Conservation (phyloP, 2,888 invertebrate species). For the Macaria notata region DNA sequence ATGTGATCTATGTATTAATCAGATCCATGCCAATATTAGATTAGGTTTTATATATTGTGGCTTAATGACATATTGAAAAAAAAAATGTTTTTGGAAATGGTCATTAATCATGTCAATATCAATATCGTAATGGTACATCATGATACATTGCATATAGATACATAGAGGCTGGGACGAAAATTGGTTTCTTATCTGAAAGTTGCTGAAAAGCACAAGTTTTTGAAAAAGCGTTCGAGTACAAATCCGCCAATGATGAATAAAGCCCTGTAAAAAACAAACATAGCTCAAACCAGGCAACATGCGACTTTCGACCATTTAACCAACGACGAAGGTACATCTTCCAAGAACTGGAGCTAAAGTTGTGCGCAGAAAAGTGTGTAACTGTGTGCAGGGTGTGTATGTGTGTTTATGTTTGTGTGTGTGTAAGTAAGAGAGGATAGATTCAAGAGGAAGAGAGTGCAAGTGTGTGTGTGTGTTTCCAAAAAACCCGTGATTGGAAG, state of each 20-base stretch:
- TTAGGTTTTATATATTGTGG: no score
- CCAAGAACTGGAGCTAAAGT: constrained; percentile 8
- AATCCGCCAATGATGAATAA: constrained; percentile 8
- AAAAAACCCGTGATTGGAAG: constrained; percentile 29
- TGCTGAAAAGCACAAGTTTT: not conserved
- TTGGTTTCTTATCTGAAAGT: not conserved
- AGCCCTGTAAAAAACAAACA: constrained; percentile 36
- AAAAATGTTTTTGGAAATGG: no score
- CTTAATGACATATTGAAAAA: no score
- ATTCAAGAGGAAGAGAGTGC: constrained; percentile 9
- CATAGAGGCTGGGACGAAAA: no score
- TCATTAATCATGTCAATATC: no score
- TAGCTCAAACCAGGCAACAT: constrained; percentile 56
- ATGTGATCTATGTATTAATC: no score
- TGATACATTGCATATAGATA: no score
- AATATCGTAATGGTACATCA: no score
- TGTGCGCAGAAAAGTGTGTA: constrained; percentile 36
- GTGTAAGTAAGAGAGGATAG: constrained; percentile 2
- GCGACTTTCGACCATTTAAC: constrained; percentile 58
- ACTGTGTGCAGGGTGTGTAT: constrained; percentile 16
- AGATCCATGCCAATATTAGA: no score
- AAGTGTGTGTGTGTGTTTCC: constrained; percentile 14
- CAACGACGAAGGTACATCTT: constrained; percentile 37
- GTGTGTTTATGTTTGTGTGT: constrained; percentile 4
- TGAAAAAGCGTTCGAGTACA: constrained; percentile 1